phyloP scores from a whole-genome alignment of 2,797 vertebrate genomes.

The Cuculus canorus region DNA sequence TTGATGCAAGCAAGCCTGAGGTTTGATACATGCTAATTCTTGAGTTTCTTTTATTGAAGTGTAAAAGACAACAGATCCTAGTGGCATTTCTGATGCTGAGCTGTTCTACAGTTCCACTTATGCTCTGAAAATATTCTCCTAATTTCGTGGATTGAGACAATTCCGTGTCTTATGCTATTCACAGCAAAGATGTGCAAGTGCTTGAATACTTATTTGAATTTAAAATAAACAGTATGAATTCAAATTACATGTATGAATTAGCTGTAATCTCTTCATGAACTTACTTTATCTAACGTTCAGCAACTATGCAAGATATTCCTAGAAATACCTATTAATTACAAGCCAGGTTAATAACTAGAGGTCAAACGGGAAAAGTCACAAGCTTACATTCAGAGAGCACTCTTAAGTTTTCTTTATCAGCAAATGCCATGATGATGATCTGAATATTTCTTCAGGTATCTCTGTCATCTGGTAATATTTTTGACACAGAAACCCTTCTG shows the following conservation, averaged over 20 bases:
- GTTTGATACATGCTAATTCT: conserved; percentile 6
- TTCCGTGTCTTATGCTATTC: not conserved
- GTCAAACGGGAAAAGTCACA: not conserved
- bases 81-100: not conserved
- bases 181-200: not conserved
- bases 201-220: not conserved
- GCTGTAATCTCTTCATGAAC: not conserved
- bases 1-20: not conserved
- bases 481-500: not conserved
- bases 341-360: not conserved
- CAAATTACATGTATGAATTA: not conserved
- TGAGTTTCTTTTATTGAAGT: not conserved
- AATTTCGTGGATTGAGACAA: conserved; percentile 12
- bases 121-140: not conserved
- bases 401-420: not conserved
- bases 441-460: not conserved
- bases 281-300: not conserved
- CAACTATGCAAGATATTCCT: not conserved
- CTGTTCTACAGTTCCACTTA: conserved; percentile 28
- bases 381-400: not conserved
- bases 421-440: not conserved
- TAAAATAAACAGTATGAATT: not conserved
- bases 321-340: not conserved
- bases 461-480: not conserved
- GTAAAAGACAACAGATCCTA: not conserved